Evolutionary conservation across 2,113 vertebrate species (phyloP).

Genomic region (Copsychus sechellarum): DNA sequence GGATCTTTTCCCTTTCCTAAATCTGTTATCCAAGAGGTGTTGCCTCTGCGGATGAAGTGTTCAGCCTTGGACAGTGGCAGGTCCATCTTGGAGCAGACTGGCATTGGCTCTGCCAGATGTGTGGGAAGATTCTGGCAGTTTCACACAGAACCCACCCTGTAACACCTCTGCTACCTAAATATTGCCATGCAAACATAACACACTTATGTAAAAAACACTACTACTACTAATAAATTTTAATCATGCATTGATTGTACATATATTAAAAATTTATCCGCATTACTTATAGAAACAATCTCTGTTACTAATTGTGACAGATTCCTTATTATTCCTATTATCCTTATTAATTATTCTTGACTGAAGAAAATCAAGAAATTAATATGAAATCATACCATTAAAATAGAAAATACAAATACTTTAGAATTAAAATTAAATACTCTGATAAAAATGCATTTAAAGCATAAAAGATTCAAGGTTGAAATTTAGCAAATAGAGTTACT

Average conservation of each 20-base stretch:
- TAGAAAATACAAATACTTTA: not conserved
- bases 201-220: not conserved
- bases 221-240: not conserved
- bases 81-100: not conserved
- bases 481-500: not conserved
- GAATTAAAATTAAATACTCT: not conserved
- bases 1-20: not conserved
- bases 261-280: not conserved
- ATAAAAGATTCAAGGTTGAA: not conserved
- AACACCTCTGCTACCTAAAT: not conserved
- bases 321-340: too few relatives aligned
- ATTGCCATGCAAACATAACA: not conserved
- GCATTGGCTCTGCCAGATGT: fast-evolving
- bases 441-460: not conserved
- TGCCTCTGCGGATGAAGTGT: not conserved
- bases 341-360: not conserved
- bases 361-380: not conserved
- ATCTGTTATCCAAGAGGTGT: not conserved
- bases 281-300: not conserved
- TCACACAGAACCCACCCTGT: not conserved
- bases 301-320: not conserved
- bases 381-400: not conserved
- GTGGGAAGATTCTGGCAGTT: not conserved
- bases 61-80: not conserved
- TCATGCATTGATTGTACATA: not conserved